phyloP scores from a whole-genome alignment of 2,888 invertebrate species.

The Hedya salicella region DNA sequence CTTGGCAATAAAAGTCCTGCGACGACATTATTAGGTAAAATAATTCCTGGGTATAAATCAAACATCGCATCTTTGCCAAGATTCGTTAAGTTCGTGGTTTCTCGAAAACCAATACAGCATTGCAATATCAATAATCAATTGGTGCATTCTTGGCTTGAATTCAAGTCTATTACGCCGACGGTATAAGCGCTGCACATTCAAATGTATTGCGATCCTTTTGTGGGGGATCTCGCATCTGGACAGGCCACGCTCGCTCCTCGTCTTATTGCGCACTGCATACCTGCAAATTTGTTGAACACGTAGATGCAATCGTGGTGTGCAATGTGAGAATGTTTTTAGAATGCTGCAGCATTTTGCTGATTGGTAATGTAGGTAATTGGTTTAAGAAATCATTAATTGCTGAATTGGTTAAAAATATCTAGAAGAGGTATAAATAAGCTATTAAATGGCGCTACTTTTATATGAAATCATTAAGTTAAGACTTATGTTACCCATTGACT shows the following conservation, averaged over 20 bases:
- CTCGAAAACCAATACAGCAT: conserved; percentile 61
- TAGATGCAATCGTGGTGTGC: neutral
- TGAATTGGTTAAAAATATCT: too few relatives aligned
- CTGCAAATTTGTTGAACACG: conserved; percentile 25
- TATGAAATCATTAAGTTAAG: too few relatives aligned
- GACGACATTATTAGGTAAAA: conserved; percentile 43
- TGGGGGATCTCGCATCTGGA: conserved; percentile 66
- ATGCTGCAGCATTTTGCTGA: conserved; percentile 7
- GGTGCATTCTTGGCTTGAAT: conserved; percentile 80
- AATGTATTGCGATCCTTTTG: conserved; percentile 72
- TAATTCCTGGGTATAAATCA: conserved; percentile 49
- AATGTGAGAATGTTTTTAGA: conserved; percentile 14
- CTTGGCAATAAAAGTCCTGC: conserved; percentile 43
- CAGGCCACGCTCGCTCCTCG: conserved; percentile 28
- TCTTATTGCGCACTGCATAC: conserved; percentile 16
- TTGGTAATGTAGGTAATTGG: neutral
- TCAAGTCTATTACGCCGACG: conserved; percentile 79
- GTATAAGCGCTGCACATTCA: conserved; percentile 70
- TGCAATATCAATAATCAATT: conserved; percentile 85
- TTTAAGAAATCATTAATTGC: too few relatives aligned
- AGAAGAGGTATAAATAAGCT: too few relatives aligned
- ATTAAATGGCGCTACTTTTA: too few relatives aligned
- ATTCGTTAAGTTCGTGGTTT: conserved; percentile 55
- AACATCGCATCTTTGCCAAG: conserved; percentile 43
- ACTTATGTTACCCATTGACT: too few relatives aligned